These are phyloP conservation scores for Pedionomus torquatus DNA, from an alignment of 2,113 vertebrate genomes.

Conservation along the genomic window DNA sequence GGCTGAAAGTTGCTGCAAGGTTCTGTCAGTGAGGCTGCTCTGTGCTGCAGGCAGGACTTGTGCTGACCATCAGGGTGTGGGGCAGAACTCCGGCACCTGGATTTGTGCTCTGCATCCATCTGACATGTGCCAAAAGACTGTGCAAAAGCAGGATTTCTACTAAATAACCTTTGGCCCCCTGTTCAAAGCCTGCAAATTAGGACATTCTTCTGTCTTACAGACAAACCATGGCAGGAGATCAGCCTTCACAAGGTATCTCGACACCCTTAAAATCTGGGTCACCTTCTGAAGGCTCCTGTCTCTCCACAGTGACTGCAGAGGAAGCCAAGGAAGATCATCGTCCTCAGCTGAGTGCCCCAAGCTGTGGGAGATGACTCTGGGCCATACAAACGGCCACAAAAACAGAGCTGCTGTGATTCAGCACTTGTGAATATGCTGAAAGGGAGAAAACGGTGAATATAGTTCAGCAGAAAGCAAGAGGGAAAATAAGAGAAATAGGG, in stretches of 20 bases:
- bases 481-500: neutral
- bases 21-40: neutral
- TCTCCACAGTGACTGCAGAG: neutral
- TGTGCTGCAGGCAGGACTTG: neutral
- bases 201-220: neutral
- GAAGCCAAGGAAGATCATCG: neutral
- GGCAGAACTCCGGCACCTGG: neutral
- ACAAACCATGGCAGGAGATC: neutral
- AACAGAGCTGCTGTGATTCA: neutral
- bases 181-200: neutral
- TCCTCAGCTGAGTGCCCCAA: neutral
- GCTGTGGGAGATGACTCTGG: neutral
- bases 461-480: neutral
- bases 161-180: neutral
- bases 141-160: neutral
- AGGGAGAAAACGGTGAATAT: neutral
- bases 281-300: neutral
- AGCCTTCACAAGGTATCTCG: neutral
- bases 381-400: neutral
- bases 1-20: neutral
- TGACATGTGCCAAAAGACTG: neutral
- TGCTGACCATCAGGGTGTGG: fast-evolving
- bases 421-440: neutral
- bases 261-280: neutral
- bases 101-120: neutral